A percentile compares a stretch with the other conserved stretches of the same genome.
Conservation (phyloP, 2,797 vertebrate genomes). For the Melopsittacus undulatus region DNA sequence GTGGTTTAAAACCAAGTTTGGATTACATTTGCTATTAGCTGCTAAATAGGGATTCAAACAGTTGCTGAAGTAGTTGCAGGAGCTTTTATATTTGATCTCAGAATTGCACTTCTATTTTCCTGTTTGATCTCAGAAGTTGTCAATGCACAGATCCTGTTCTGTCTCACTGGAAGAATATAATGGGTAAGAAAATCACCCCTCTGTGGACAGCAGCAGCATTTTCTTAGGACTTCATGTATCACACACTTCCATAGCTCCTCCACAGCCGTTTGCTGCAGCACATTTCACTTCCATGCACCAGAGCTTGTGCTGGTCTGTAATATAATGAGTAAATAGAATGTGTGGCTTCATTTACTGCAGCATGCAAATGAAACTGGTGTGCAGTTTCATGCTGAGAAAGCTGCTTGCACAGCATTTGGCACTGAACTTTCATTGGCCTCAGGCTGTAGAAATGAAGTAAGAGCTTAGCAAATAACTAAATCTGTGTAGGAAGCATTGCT, state of each 20-base stretch:
- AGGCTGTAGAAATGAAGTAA: neutral
- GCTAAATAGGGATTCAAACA: neutral
- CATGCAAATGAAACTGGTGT: constrained; percentile 28
- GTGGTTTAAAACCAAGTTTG: neutral
- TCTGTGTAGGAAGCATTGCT: neutral
- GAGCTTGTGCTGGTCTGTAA: constrained; percentile 13
- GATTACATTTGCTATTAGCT: neutral
- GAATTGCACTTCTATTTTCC: neutral
- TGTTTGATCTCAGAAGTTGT: neutral
- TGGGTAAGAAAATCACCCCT: neutral
- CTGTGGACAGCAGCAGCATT: neutral
- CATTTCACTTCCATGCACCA: neutral
- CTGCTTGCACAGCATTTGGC: neutral
- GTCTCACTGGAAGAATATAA: neutral
- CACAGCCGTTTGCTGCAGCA: neutral
- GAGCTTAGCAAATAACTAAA: neutral
- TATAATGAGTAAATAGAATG: constrained; percentile 7
- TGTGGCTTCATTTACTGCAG: constrained; percentile 43
- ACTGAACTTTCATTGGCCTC: constrained; percentile 13
- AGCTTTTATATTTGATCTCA: neutral
- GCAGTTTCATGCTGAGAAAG: neutral
- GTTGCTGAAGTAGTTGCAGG: neutral
- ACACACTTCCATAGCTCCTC: neutral
- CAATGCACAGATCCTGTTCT: neutral
- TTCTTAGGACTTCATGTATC: neutral